phyloP scores from a whole-genome alignment of 1,140 invertebrate genomes.

The Atta texana region DNA sequence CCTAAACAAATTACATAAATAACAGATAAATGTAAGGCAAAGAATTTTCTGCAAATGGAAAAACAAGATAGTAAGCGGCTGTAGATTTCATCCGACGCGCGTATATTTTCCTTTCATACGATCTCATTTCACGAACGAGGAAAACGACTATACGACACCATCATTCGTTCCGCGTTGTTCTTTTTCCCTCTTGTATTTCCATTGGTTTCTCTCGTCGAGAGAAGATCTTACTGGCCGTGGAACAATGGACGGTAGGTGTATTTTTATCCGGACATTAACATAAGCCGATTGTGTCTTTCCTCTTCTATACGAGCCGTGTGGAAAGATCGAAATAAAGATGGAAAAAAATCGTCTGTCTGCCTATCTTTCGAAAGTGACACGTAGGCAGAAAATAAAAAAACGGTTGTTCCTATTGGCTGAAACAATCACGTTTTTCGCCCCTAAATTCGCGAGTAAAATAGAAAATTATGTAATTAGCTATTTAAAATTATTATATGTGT shows the following conservation, averaged over 20 bases:
- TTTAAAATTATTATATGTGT: background rate
- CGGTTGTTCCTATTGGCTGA: conserved; percentile 14
- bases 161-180: conserved; percentile 33
- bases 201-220: conserved; percentile 62
- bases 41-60: conserved; percentile 19
- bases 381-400: conserved; percentile 18
- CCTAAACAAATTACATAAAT: background rate
- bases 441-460: conserved; percentile 9
- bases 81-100: conserved; percentile 33
- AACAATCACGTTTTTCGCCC: background rate
- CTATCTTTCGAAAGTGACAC: conserved; percentile 49
- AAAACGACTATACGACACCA: conserved; percentile 50
- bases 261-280: conserved; percentile 76
- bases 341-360: conserved; percentile 45
- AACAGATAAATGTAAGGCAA: conserved; percentile 9
- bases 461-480: background rate
- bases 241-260: conserved; percentile 75
- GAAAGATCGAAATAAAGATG: conserved; percentile 48
- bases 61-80: conserved; percentile 35
- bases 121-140: conserved; percentile 49
- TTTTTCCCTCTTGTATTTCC: conserved; percentile 54
- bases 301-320: conserved; percentile 57
- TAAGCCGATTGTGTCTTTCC: conserved; percentile 74
- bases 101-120: conserved; percentile 53
- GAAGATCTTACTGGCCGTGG: conserved; percentile 64